Base-by-base conservation (phyloP, 1,140 invertebrate genomes). In the Leptinotarsa defecta region DNA sequence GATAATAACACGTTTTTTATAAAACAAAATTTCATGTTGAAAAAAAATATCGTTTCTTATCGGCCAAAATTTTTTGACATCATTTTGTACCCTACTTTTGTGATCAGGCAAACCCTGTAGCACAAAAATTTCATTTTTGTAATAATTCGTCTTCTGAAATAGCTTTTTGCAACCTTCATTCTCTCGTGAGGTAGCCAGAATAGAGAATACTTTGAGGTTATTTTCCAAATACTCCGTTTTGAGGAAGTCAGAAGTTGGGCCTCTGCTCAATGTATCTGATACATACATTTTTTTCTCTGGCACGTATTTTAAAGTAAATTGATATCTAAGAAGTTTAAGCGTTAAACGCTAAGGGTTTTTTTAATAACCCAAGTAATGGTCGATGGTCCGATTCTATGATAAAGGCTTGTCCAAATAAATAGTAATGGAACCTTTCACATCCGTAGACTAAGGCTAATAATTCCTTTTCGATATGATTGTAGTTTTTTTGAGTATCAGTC, bases 391-490 rank as follows among this genome's bases (percentile, higher is more conserved):
- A 64, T 81, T 86, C 77, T 8, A 83, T 74, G 20, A 81, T 76
- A 15, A 76, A 24, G 61, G 77, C 65, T 71, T 71, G 71, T 57
- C 80, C 83, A 78, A 78, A 81, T 49, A 83, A 69, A 69, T 78
- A 83, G 20, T 76, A 72, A 74, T 80, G 70, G 75, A 86, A 88
- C 75, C 82, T 82, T 74, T 79, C 74, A 78, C 68, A 80, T 24
- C 71, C 80, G 79, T 80, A 85, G 69, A 61, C 61, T 0, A 77
- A 70, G 8, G 80, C 83, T 13, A 86, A 78, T 20, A 81, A 78
- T 78, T 88, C 86, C 70, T 86, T 87, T 70, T 87, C 24, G 4
- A 24, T 24, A 3, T 4, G 3, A 4, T 24, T 4, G 24, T 24
- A 24, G 24, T 24, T 24, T 24, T 24, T 24, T 24, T 24, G 24